Conservation (phyloP, 2,797 vertebrate genomes). For the Lithobates sylvaticus region DNA sequence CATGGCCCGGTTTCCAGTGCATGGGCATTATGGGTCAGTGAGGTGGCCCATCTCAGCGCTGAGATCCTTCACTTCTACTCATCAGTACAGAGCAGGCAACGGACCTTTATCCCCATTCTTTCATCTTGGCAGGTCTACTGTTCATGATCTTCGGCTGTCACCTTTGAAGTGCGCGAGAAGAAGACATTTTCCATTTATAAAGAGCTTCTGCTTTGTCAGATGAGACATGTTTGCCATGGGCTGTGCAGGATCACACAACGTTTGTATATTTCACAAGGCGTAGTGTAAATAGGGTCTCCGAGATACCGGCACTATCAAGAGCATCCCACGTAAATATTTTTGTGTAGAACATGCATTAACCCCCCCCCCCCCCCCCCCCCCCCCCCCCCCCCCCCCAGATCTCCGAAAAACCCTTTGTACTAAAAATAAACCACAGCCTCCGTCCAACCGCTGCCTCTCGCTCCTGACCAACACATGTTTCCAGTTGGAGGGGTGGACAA, state of each 20-base stretch:
- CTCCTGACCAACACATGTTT: conserved; percentile 49
- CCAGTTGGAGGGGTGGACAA: conserved; percentile 17
- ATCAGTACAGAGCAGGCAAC: not conserved
- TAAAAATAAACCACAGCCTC: conserved; percentile 41
- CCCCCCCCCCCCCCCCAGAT: conserved; percentile 32
- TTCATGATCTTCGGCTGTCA: conserved; percentile 26
- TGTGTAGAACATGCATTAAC: conserved; percentile 51
- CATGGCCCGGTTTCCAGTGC: too few species aligned
- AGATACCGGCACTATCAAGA: conserved; percentile 19
- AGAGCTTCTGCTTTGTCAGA: not conserved
- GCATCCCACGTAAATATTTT: conserved; percentile 47
- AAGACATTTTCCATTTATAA: conserved; percentile 41
- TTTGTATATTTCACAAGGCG: conserved; percentile 49
- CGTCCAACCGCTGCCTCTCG: conserved; percentile 20
- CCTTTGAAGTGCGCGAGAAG: conserved; percentile 14
- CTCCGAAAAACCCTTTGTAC: conserved; percentile 47
- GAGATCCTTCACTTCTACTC: not conserved
- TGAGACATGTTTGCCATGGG: conserved; percentile 22
- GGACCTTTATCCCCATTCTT: not conserved
- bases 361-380: conserved; percentile 9
- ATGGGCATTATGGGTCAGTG: not conserved
- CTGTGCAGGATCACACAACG: conserved; percentile 46
- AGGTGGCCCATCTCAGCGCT: not conserved
- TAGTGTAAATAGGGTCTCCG: conserved; percentile 50
- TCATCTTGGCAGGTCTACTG: not conserved